Evolutionary conservation across 2,888 invertebrate genomes (phyloP).

Genomic region (Orthonychiurus folsomi): DNA sequence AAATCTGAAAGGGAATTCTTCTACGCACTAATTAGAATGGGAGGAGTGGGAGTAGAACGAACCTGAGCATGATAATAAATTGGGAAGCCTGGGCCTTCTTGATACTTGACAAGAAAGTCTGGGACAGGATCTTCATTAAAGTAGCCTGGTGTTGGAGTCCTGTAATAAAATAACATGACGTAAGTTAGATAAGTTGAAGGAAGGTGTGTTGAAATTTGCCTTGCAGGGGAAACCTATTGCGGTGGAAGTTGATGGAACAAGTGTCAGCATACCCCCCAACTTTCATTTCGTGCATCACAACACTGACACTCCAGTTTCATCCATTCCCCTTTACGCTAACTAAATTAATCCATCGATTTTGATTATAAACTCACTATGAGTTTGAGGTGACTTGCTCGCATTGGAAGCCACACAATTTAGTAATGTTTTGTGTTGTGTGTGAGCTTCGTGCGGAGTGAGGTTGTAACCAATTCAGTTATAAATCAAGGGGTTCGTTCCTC

Average conservation of each 20-base stretch:
- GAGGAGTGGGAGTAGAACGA: neutral
- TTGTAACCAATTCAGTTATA: no score
- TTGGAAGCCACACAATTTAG: no score
- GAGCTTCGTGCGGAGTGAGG: no score
- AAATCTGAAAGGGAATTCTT: neutral
- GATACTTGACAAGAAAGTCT: constrained; percentile 67
- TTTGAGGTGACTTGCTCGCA: no score
- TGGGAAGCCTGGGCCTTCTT: constrained; percentile 61
- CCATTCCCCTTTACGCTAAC: neutral
- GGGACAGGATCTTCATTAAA: constrained; percentile 67
- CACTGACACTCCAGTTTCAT: neutral
- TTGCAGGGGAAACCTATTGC: neutral
- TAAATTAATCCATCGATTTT: constrained; percentile 1
- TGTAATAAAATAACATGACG: constrained; percentile 40
- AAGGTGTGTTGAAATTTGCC: neutral
- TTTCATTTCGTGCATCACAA: neutral
- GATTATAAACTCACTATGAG: neutral
- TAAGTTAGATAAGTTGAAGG: neutral
- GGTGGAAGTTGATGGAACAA: neutral
- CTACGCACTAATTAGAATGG: neutral
- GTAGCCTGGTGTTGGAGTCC: constrained; percentile 67
- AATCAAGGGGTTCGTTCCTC: no score
- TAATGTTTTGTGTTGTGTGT: no score
- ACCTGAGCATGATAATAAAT: constrained; percentile 65
- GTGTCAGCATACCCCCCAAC: no score